phyloP scores from a whole-genome alignment of 2,888 invertebrate species.

The Nemoura dubitans region DNA sequence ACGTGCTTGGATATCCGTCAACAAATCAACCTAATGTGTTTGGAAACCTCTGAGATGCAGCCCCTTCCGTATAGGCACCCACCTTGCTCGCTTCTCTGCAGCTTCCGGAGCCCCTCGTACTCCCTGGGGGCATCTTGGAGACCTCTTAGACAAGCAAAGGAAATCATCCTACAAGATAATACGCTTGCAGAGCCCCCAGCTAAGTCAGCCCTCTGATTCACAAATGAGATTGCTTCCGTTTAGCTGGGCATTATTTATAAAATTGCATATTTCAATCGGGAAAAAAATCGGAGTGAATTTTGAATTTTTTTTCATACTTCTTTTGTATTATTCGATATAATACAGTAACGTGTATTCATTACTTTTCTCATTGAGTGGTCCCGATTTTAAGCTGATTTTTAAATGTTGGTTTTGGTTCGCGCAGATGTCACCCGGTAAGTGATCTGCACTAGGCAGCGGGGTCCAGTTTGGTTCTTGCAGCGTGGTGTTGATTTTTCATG shows the following conservation, averaged over 20 bases:
- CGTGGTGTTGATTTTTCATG: conserved; percentile 8
- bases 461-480: background rate
- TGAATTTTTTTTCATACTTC: background rate
- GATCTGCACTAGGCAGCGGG: background rate
- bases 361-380: background rate
- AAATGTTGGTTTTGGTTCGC: background rate
- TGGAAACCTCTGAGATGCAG: background rate
- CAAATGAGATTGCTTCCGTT: conserved; percentile 29
- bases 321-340: background rate
- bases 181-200: background rate
- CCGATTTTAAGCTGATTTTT: too few species aligned
- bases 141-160: conserved; percentile 20
- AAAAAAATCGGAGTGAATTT: background rate
- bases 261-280: conserved; percentile 1
- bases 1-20: background rate
- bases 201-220: background rate
- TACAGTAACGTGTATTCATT: background rate
- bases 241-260: conserved; percentile 21
- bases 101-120: background rate
- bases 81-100: background rate
- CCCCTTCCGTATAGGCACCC: background rate
- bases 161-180: background rate
- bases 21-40: conserved; percentile 20
- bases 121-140: conserved; percentile 12
- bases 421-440: background rate